Evolutionary conservation across 2,113 vertebrate species (phyloP).

Genomic region (Solea senegalensis): DNA sequence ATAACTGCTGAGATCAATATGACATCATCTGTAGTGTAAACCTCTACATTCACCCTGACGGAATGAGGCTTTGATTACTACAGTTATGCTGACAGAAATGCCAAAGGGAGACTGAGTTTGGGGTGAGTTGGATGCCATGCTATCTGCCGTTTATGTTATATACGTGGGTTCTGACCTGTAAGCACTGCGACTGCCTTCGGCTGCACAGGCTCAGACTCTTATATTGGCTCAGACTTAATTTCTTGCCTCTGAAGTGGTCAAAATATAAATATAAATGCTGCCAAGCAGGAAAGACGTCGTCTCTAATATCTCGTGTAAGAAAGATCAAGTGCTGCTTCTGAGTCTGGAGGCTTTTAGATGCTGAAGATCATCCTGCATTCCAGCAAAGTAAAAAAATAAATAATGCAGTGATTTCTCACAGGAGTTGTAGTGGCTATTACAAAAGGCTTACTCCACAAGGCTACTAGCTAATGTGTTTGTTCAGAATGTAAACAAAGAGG

Average conservation of each 20-base stretch:
- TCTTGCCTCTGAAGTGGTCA: conserved; percentile 10
- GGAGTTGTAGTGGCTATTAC: conserved; percentile 46
- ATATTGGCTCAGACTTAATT: conserved; percentile 19
- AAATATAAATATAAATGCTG: conserved; percentile 30
- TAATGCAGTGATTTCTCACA: conserved; percentile 31
- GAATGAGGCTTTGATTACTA: conserved; percentile 25
- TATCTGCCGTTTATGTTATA: conserved; percentile 35
- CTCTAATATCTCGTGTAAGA: conserved; percentile 16
- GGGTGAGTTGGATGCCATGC: conserved; percentile 33
- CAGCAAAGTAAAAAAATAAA: background rate
- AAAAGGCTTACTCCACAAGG: conserved; percentile 27
- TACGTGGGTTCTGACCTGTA: conserved; percentile 7
- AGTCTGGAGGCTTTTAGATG: conserved; percentile 19
- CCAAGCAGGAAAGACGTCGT: conserved; percentile 1
- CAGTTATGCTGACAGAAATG: conserved; percentile 37
- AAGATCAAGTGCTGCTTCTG: background rate
- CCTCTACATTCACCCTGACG: background rate
- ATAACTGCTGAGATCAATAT: conserved; percentile 1
- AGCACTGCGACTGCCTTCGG: conserved; percentile 23
- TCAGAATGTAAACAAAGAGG: conserved; percentile 56
- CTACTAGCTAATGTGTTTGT: conserved; percentile 56
- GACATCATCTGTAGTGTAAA: conserved; percentile 14
- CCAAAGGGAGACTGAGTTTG: conserved; percentile 24
- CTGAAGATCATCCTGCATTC: conserved; percentile 22
- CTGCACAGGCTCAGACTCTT: conserved; percentile 1